Evolutionary conservation across 2,113 vertebrate genomes (phyloP).

Genomic region (Nipponia nippon): DNA sequence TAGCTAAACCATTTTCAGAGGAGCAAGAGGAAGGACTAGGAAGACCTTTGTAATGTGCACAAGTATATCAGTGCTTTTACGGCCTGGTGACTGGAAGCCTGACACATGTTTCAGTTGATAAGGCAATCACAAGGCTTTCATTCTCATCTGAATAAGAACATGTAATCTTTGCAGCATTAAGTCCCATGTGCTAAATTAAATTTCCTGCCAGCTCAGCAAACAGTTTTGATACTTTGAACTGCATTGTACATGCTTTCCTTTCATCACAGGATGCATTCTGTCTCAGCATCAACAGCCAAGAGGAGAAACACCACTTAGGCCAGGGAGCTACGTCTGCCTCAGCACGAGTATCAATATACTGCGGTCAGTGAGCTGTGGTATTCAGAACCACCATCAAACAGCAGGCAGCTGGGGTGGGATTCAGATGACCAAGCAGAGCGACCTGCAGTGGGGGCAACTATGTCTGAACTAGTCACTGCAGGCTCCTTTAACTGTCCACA

Average conservation of each 20-base stretch:
- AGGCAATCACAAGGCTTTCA: slow-evolving; percentile 22
- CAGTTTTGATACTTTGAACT: slow-evolving; percentile 57
- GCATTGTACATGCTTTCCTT: slow-evolving; percentile 46
- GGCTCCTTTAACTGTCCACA: background rate
- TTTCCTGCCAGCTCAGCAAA: slow-evolving; percentile 57
- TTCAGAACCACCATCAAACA: background rate
- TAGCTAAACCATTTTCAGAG: background rate
- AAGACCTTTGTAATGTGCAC: slow-evolving; percentile 13
- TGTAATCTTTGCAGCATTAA: slow-evolving; percentile 36
- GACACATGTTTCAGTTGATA: slow-evolving; percentile 35
- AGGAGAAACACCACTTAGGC: background rate
- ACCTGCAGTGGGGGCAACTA: background rate
- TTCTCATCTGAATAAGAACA: slow-evolving; percentile 38
- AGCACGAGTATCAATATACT: background rate
- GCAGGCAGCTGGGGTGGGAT: background rate
- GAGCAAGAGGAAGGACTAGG: background rate
- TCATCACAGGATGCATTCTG: slow-evolving; percentile 37
- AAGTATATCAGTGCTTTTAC: slow-evolving; percentile 20
- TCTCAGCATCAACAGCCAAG: background rate
- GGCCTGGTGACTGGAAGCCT: slow-evolving; percentile 8
- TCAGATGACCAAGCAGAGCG: background rate
- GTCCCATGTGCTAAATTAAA: slow-evolving; percentile 40
- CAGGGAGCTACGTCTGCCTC: background rate
- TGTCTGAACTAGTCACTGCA: background rate
- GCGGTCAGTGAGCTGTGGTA: background rate